phyloP scores from a whole-genome alignment of 92 coral and sea anemone genomes.

The Phymanthus crucifer region DNA sequence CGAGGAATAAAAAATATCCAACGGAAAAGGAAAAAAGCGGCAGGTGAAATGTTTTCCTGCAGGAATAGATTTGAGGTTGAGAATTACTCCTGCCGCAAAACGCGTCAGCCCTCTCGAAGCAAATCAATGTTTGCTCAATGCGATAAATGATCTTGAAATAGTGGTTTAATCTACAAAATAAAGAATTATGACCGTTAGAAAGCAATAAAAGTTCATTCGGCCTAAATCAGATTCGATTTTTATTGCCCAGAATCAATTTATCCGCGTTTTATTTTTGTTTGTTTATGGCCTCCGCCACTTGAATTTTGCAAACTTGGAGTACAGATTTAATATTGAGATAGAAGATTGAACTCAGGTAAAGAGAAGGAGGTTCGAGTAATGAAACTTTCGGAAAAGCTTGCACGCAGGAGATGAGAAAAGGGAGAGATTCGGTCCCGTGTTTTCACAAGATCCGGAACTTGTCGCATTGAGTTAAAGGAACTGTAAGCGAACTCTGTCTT shows the following conservation, averaged over 20 bases:
- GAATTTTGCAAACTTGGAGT: slow-evolving; percentile 38
- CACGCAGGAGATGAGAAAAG: slow-evolving; percentile 27
- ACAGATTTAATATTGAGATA: slow-evolving; percentile 27
- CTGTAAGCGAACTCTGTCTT: background rate
- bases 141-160: slow-evolving; percentile 9
- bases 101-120: background rate
- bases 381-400: slow-evolving; percentile 37
- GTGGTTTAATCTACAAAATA: background rate
- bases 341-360: slow-evolving; percentile 21
- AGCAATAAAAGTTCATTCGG: background rate
- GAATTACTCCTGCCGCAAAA: background rate
- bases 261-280: background rate
- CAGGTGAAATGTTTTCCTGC: background rate
- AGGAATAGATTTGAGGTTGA: background rate
- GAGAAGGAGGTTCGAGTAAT: slow-evolving; percentile 16
- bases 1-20: background rate
- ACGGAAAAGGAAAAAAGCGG: background rate
- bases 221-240: slow-evolving; percentile 2
- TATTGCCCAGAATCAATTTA: slow-evolving; percentile 2
- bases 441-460: slow-evolving; percentile 39
- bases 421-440: slow-evolving; percentile 16
- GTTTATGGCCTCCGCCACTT: slow-evolving; percentile 19
- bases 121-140: background rate
- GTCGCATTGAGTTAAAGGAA: slow-evolving; percentile 20
- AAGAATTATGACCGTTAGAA: slow-evolving; percentile 3